These are phyloP conservation scores for Gavialis gangeticus DNA, from an alignment of 2,113 vertebrate genomes.

Conservation along the genomic window DNA sequence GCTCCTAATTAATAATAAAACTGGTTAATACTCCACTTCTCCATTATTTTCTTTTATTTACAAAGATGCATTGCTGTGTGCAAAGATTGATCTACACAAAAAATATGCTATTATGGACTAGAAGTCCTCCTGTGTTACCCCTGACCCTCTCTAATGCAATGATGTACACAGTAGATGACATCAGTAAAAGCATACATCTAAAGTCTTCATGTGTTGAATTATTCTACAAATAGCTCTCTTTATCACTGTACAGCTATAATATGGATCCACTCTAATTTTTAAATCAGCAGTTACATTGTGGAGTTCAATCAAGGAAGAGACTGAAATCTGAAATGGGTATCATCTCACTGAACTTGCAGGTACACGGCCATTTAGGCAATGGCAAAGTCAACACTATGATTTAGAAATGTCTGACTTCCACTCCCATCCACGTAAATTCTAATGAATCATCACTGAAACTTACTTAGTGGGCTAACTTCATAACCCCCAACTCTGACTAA, in stretches of 20 bases:
- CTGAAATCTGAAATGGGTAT: background rate
- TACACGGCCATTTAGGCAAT: slow-evolving; percentile 26
- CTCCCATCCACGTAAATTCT: background rate
- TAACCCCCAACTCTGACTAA: background rate
- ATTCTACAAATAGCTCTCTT: background rate
- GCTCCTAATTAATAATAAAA: background rate
- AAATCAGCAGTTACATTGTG: slow-evolving; percentile 18
- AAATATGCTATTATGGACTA: slow-evolving; percentile 39
- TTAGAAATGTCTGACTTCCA: slow-evolving; percentile 16
- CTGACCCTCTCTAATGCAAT: background rate
- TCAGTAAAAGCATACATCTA: slow-evolving; percentile 36
- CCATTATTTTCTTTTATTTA: background rate
- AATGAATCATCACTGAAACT: slow-evolving; percentile 14
- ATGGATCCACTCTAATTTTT: slow-evolving; percentile 2
- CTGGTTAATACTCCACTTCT: background rate
- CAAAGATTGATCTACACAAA: slow-evolving; percentile 22
- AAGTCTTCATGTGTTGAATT: slow-evolving; percentile 30
- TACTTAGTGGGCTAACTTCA: background rate
- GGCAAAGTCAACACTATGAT: background rate
- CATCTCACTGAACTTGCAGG: background rate
- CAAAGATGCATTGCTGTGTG: background rate
- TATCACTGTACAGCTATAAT: background rate
- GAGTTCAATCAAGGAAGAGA: background rate
- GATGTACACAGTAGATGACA: slow-evolving; percentile 22
- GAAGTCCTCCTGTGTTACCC: background rate